Evolutionary conservation across 2,113 vertebrate genomes (phyloP), one percentile per base, ranked within the genome.

Genomic region (Eptesicus fuscus): DNA sequence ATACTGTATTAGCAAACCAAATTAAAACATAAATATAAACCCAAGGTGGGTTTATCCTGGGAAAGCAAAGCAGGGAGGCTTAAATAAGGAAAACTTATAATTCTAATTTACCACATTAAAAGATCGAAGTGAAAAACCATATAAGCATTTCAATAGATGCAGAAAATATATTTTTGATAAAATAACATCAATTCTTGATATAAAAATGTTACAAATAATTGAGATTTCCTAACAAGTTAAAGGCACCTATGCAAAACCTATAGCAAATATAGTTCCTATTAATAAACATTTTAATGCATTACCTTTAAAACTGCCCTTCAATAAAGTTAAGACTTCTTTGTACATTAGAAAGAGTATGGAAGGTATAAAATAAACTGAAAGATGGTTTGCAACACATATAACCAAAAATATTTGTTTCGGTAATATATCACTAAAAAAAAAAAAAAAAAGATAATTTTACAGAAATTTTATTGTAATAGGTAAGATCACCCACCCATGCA

Each of bases 271-370:
- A 40, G 89, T 82, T 79, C 7, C 37, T 84, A 63, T 70, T 18
- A 56, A 69, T 65, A 51, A 84, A 70, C 28, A 88, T 79, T 95
- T 78, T 79, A 42, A 92, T 83, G 53, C 47, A 94, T 63, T 82
- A 17, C 59, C 11, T 88, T 80, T 61, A 71, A 76, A 65, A 79
- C 12, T 23, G 32, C 17, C 25, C 30, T 91, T 32, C 16, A 77
- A 40, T 44, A 28, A 90, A 84, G 65, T 47, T 77, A 67, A 77
- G 76, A 83, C 11, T 42, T 90, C 63, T 88, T 71, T 20, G 30
- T 61, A 76, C 8, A 77, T 49, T 49, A 76, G 44, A 73, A 69
- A 95, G 56, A 78, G n/a, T 37, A 63, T 5, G 40, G 76, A 40
- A 83, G 73, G 20, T 65, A 79, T 30, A 70, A 85, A 82, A 86